A percentile compares a stretch with the other conserved stretches of the same genome.
Evolutionary conservation across 2,797 vertebrate species (phyloP).

Genomic region (Parauchenoglanis punctatus): DNA sequence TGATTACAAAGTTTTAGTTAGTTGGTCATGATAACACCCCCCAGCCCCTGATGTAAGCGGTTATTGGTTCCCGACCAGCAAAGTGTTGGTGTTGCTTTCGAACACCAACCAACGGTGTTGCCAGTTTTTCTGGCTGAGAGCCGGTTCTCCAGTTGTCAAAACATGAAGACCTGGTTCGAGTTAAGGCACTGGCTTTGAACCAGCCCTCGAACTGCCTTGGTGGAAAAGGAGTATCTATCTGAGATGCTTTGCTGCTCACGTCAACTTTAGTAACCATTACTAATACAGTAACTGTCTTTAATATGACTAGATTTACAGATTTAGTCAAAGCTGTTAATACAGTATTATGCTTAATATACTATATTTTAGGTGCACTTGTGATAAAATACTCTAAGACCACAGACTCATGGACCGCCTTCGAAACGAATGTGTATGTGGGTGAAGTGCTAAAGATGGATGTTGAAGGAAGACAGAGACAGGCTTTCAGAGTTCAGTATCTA

Average conservation of each 20-base stretch:
- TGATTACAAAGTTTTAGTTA: no score
- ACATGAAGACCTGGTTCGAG: no score
- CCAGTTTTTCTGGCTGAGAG: no score
- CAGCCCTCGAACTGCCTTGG: no score
- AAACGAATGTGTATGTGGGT: slow-evolving; percentile 85
- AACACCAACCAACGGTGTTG: no score
- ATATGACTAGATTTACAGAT: background rate
- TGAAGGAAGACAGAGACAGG: slow-evolving; percentile 83
- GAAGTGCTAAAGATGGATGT: slow-evolving; percentile 73
- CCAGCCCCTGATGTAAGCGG: no score
- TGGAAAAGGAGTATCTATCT: background rate
- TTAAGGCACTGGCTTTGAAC: no score
- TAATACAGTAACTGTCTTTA: background rate
- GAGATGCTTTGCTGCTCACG: background rate
- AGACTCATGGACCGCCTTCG: slow-evolving; percentile 85
- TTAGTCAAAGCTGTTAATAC: background rate
- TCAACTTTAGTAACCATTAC: background rate
- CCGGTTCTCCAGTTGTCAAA: no score
- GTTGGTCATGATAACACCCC: no score
- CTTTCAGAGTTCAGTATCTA: slow-evolving; percentile 88
- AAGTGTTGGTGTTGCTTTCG: no score
- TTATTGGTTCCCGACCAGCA: no score
- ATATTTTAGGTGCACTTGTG: slow-evolving; percentile 81
- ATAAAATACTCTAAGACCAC: slow-evolving; percentile 91
- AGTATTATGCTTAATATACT: background rate